phyloP scores from a whole-genome alignment of 2,888 invertebrate genomes.

The Thereva nobilitata region DNA sequence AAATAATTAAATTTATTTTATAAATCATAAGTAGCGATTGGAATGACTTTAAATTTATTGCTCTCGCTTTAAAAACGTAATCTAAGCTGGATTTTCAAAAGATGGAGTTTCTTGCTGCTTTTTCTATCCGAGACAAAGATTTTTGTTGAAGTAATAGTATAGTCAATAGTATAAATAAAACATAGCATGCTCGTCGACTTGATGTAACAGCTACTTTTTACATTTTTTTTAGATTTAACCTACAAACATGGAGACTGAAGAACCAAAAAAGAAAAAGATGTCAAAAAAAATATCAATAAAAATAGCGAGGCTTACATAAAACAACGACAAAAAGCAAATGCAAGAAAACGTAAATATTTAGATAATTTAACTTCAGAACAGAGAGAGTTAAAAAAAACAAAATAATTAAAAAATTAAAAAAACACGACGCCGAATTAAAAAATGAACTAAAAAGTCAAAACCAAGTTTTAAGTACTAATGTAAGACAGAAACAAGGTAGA shows the following conservation, averaged over 20 bases:
- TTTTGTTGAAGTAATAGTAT: slow-evolving; percentile 2
- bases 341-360: too few relatives aligned
- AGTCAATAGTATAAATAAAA: slow-evolving; percentile 3
- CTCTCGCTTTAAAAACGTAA: background rate
- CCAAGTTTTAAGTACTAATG: too few relatives aligned
- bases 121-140: slow-evolving; percentile 2
- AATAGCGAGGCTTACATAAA: too few relatives aligned
- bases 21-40: slow-evolving; percentile 1
- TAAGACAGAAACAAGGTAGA: too few relatives aligned
- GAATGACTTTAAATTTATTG: slow-evolving; percentile 6
- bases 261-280: too few relatives aligned
- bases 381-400: too few relatives aligned
- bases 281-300: too few relatives aligned
- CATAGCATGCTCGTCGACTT: background rate
- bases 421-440: too few relatives aligned
- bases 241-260: slow-evolving; percentile 1
- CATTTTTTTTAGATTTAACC: slow-evolving; percentile 4
- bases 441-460: too few relatives aligned
- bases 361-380: too few relatives aligned
- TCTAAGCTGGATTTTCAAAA: slow-evolving; percentile 9
- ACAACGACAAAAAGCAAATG: too few relatives aligned
- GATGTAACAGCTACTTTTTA: slow-evolving; percentile 6
- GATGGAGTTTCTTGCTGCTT: background rate
- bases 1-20: slow-evolving; percentile 2
- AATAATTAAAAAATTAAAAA: too few relatives aligned